Conservation (phyloP, 2,797 vertebrate genomes). For the Anguilla anguilla region DNA sequence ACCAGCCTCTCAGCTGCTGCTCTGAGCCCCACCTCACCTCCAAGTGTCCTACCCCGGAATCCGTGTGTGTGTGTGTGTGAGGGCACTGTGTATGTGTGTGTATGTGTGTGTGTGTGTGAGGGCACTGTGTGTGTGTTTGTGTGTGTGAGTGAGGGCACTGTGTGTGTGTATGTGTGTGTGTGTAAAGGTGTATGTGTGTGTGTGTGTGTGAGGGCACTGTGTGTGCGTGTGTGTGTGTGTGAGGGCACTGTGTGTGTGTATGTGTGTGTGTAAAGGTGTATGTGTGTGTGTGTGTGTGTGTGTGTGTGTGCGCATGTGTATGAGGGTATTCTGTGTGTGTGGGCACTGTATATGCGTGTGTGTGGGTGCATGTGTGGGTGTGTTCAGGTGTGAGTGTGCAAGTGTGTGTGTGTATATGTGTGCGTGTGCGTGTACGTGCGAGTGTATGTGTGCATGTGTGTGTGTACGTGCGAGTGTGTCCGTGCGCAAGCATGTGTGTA, state of each 20-base stretch:
- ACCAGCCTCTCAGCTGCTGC: slow-evolving; percentile 2
- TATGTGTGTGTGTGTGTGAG: slow-evolving; percentile 18
- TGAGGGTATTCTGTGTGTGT: neutral
- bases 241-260: neutral
- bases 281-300: slow-evolving; percentile 27
- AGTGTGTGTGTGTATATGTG: neutral
- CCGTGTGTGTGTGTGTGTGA: slow-evolving; percentile 40
- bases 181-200: neutral
- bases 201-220: neutral
- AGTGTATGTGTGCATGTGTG: neutral
- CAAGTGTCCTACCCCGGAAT: slow-evolving; percentile 63
- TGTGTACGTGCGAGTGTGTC: neutral
- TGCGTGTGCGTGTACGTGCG: too few relatives aligned
- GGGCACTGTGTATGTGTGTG: neutral
- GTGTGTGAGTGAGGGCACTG: neutral
- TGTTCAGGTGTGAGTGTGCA: slow-evolving; percentile 40
- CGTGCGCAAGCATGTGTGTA: slow-evolving; percentile 1
- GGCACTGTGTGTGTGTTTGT: neutral
- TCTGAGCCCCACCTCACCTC: slow-evolving; percentile 53
- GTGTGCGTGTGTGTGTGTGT: neutral
- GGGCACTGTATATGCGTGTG: neutral
- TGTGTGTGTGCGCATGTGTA: neutral
- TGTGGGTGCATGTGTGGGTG: slow-evolving; percentile 3
- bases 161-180: slow-evolving; percentile 15
- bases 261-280: slow-evolving; percentile 19